Evolutionary conservation across 64 coral and sea anemone species (phyloP).

Genomic region (Orbicella faveolata): DNA sequence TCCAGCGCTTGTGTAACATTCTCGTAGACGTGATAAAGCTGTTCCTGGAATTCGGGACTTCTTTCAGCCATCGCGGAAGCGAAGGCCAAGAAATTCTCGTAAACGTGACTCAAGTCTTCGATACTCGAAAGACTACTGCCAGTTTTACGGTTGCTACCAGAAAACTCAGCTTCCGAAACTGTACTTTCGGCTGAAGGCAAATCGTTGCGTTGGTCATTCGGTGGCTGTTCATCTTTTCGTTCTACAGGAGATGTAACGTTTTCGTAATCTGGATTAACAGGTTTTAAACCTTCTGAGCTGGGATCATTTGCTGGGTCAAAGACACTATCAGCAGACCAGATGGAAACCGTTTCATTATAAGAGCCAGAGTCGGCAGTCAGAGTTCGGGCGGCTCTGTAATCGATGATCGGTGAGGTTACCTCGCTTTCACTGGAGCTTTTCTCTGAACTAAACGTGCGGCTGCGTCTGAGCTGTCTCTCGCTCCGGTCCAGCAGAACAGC

Average conservation of each 20-base stretch:
- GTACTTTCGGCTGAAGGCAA: background rate
- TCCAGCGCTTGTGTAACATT: conserved; percentile 28
- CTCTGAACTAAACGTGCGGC: background rate
- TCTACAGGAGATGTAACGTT: background rate
- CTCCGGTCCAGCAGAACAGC: conserved; percentile 69
- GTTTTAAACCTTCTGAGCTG: background rate
- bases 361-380: background rate
- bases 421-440: conserved; percentile 28
- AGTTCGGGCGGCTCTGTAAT: background rate
- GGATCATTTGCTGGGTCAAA: background rate
- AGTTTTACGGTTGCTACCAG: background rate
- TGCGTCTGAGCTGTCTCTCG: conserved; percentile 47
- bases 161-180: background rate
- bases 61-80: conserved; percentile 29
- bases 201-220: background rate
- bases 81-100: conserved; percentile 32
- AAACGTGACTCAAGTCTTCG: conserved; percentile 17
- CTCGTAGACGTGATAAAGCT: conserved; percentile 29
- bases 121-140: conserved; percentile 3
- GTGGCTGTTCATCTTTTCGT: background rate
- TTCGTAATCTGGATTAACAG: background rate
- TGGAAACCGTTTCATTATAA: background rate
- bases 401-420: background rate
- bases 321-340: conserved; percentile 13
- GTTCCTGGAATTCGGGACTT: background rate